Evolutionary conservation across 2,888 invertebrate species (phyloP), one percentile per base, ranked within the genome.

Genomic region (Brenthis hecate): DNA sequence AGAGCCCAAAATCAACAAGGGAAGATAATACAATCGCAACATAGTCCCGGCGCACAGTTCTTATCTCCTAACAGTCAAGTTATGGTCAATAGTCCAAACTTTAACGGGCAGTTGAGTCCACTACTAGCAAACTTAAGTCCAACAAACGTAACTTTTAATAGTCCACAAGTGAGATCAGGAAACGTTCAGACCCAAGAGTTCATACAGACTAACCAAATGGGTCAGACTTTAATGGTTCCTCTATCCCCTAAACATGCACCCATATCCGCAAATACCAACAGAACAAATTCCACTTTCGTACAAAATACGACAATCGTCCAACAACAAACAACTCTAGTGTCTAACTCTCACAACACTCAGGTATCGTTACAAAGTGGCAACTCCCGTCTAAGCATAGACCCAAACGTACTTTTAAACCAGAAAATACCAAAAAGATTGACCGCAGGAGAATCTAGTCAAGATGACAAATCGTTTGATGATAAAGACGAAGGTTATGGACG

Each of bases 261-360:
- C 0, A 84, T 93, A 23, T 86, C 94, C 2, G 91, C 94, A 0
- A 87, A 94, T 0, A 88, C 92, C 14, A 94, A 93, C 80, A 94
- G 95, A 70, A 94, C 94, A 66, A 94, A 94, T 76, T 95, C 95
- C 0, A 97, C 97, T 0, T 97, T 95, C 78, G 96, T 97, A 2
- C 97, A 97, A 77, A 97, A 97, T 81, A 96, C 97, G 0, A 97
- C 97, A 1, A 97, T 97, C 77, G 96, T 96, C 3, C 96, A 96
- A 79, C 96, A 96, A 77, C 96, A 96, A 82, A 96, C 96, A 0
- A 96, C 96, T 0, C 94, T 96, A 89, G 95, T 96, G 4, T 95
- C 96, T 0, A 96, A 95, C 78, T 95, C 96, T 77, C 95, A 94
- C 73, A 86, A 87, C 73, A 74, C 86, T 28, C 86, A 86, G 69